Evolutionary conservation across 2,113 vertebrate species (phyloP).

Genomic region (Psittacula cyanocephala): DNA sequence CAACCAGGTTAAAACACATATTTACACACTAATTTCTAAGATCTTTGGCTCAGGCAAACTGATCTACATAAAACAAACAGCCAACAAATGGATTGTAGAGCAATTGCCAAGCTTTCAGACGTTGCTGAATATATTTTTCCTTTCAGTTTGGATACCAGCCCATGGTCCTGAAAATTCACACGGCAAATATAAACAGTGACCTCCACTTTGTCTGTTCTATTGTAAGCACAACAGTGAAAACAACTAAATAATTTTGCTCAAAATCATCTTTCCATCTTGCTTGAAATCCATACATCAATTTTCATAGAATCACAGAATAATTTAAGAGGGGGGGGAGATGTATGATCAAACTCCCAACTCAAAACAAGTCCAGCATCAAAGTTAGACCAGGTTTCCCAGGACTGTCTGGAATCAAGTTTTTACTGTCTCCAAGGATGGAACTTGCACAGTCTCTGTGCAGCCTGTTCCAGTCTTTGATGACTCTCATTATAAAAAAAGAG

Average conservation of each 20-base stretch:
- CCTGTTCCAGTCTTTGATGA: not conserved
- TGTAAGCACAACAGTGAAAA: not conserved
- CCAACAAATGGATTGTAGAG: conserved; percentile 48
- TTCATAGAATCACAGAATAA: not conserved
- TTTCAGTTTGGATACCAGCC: conserved; percentile 6
- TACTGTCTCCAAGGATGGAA: not conserved
- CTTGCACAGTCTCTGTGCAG: not conserved
- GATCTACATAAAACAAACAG: conserved; percentile 50
- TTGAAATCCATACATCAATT: not conserved
- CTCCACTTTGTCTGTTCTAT: not conserved
- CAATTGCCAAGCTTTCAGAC: conserved; percentile 32
- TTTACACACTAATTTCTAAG: conserved; percentile 43
- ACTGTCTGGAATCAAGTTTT: not conserved
- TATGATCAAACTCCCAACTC: not conserved
- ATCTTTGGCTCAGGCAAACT: conserved; percentile 41
- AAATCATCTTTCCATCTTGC: not conserved
- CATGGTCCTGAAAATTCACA: not conserved
- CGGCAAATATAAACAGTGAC: not conserved
- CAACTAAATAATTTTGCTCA: not conserved
- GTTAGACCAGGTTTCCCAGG: not conserved
- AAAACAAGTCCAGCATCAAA: not conserved
- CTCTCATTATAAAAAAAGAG: not conserved
- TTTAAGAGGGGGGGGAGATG: not conserved
- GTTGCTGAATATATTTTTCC: conserved; percentile 33
- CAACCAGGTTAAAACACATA: conserved; percentile 33